Conservation (phyloP, 2,797 vertebrate species). For the Pangasius larnaudii region DNA sequence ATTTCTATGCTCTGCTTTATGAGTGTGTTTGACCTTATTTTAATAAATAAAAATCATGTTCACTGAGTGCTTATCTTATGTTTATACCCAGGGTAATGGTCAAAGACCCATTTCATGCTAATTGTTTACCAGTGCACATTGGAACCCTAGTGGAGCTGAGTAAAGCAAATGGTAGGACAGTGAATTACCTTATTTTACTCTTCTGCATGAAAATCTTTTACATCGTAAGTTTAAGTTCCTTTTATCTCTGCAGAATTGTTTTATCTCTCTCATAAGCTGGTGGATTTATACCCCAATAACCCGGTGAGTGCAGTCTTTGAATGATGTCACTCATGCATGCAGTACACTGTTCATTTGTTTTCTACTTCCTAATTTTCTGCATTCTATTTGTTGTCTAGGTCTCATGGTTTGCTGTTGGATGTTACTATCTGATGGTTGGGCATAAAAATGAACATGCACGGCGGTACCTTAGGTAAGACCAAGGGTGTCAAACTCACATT, state of each 20-base stretch:
- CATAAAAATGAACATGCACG: slow-evolving; percentile 98
- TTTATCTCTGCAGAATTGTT: slow-evolving; percentile 85
- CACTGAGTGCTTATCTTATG: not conserved
- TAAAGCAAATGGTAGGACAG: slow-evolving; percentile 92
- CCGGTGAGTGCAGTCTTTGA: slow-evolving; percentile 82
- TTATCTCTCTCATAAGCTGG: slow-evolving; percentile 98
- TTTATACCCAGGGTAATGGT: slow-evolving; percentile 90
- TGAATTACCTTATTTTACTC: not conserved
- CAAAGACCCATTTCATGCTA: slow-evolving; percentile 98
- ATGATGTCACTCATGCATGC: not conserved
- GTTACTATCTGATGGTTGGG: slow-evolving; percentile 98
- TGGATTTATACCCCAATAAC: slow-evolving; percentile 98
- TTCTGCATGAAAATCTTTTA: not conserved
- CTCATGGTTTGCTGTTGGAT: slow-evolving; percentile 96
- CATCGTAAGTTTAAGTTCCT: not conserved
- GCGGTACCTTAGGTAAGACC: slow-evolving; percentile 90
- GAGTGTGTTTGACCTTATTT: not conserved
- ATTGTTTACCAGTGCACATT: slow-evolving; percentile 97
- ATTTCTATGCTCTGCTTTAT: not conserved
- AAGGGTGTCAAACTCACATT: not conserved
- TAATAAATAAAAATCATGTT: not conserved
- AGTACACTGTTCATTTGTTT: not conserved
- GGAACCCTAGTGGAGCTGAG: slow-evolving; percentile 97
- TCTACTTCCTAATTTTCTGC: not conserved
- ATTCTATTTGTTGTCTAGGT: slow-evolving; percentile 64